Evolutionary conservation across 2,797 vertebrate genomes (phyloP).

Genomic region (Siniperca scherzeri): DNA sequence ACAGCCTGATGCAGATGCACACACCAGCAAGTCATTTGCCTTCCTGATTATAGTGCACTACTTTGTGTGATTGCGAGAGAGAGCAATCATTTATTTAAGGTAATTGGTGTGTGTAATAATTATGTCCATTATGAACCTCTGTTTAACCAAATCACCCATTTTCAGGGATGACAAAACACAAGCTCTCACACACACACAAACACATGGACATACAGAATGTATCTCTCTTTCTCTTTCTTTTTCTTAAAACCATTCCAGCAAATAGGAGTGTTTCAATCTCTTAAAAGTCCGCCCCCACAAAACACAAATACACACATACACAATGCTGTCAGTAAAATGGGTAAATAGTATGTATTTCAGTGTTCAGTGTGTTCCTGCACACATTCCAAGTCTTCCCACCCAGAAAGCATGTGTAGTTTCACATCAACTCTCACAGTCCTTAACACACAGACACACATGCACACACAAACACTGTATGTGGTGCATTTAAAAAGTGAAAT

Average conservation of each 20-base stretch:
- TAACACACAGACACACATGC: no score
- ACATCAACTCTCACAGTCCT: no score
- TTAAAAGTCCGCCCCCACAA: background rate
- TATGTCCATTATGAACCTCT: slow-evolving; percentile 79
- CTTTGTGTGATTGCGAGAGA: slow-evolving; percentile 72
- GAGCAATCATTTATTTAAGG: slow-evolving; percentile 79
- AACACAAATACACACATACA: slow-evolving; percentile 4
- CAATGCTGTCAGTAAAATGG: background rate
- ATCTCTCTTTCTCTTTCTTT: background rate
- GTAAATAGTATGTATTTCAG: background rate
- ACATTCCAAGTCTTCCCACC: no score
- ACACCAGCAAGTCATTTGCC: slow-evolving; percentile 54
- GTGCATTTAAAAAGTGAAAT: no score
- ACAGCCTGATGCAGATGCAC: slow-evolving; percentile 15
- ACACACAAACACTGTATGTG: no score
- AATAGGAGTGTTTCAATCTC: slow-evolving; percentile 20
- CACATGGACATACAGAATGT: slow-evolving; percentile 14
- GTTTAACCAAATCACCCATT: slow-evolving; percentile 76
- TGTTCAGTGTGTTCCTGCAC: background rate
- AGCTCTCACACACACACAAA: slow-evolving; percentile 6
- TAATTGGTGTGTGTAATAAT: slow-evolving; percentile 80
- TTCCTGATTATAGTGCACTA: slow-evolving; percentile 65
- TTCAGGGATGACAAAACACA: slow-evolving; percentile 66
- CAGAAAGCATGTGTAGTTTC: no score
- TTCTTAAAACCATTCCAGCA: background rate